phyloP scores from a whole-genome alignment of 2,888 invertebrate genomes.

The Latheticus oryzae region DNA sequence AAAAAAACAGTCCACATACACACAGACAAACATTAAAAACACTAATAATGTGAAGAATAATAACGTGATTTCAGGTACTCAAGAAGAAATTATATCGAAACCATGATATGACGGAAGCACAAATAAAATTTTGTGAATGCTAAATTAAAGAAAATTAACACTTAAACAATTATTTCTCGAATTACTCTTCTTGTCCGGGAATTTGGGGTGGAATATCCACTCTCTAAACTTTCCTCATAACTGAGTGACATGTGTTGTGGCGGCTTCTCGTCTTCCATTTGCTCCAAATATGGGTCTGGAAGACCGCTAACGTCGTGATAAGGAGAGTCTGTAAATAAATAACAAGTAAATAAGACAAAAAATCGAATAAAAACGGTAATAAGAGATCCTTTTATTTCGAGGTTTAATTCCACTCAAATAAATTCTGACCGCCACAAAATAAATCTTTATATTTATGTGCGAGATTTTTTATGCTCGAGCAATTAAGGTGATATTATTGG shows the following conservation, averaged over 20 bases:
- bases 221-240: slow-evolving; percentile 93
- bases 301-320: slow-evolving; percentile 95
- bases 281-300: slow-evolving; percentile 88
- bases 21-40: slow-evolving; percentile 37
- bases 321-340: slow-evolving; percentile 80
- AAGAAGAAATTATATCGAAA: no score
- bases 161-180: slow-evolving; percentile 92
- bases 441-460: no score
- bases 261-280: slow-evolving; percentile 84
- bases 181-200: slow-evolving; percentile 92
- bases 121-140: slow-evolving; percentile 14
- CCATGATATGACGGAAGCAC: slow-evolving; percentile 39
- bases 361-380: no score
- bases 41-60: slow-evolving; percentile 35
- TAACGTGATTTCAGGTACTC: slow-evolving; percentile 51
- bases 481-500: no score
- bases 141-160: slow-evolving; percentile 12
- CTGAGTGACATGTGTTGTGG: slow-evolving; percentile 88
- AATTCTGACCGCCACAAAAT: no score
- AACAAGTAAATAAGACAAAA: no score
- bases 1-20: slow-evolving; percentile 35
- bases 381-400: slow-evolving; percentile 12
- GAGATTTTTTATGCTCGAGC: no score
- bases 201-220: slow-evolving; percentile 94
- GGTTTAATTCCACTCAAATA: no score